A percentile compares a stretch with the other conserved stretches of the same genome.
Evolutionary conservation across 2,888 invertebrate species (phyloP).

Genomic region (Hyposoter didymator): DNA sequence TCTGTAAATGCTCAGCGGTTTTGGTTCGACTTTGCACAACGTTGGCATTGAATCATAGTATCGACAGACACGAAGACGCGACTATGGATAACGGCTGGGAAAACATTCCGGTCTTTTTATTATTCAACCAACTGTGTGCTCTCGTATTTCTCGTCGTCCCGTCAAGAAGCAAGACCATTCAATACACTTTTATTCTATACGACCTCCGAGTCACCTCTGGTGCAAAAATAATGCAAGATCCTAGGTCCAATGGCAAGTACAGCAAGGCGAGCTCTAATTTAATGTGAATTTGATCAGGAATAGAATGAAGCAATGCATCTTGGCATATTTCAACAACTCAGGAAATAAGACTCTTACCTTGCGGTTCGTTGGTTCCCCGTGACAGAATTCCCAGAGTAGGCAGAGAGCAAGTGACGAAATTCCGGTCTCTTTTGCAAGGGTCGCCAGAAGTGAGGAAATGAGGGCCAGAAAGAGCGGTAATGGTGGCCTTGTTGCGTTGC

Average conservation of each 20-base stretch:
- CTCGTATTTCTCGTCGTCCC: slow-evolving; percentile 18
- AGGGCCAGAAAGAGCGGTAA: slow-evolving; percentile 80
- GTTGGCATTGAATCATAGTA: slow-evolving; percentile 51
- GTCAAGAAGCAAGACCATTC: slow-evolving; percentile 9
- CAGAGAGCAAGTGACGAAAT: slow-evolving; percentile 96
- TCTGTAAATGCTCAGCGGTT: slow-evolving; percentile 11
- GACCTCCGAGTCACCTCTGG: not conserved
- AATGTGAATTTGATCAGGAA: not conserved
- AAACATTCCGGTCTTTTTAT: slow-evolving; percentile 32
- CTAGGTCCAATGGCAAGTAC: not conserved
- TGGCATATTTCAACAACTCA: not conserved
- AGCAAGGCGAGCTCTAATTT: not conserved
- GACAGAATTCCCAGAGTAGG: slow-evolving; percentile 92
- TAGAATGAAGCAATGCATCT: not conserved
- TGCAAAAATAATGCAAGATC: not conserved
- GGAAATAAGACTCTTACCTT: slow-evolving; percentile 76
- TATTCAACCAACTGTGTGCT: slow-evolving; percentile 7
- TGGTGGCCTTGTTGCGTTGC: slow-evolving; percentile 79
- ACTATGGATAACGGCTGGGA: slow-evolving; percentile 34
- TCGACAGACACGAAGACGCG: slow-evolving; percentile 33
- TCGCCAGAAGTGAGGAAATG: slow-evolving; percentile 90
- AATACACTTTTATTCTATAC: slow-evolving; percentile 29
- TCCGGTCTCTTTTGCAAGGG: slow-evolving; percentile 98
- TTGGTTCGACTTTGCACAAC: slow-evolving; percentile 44
- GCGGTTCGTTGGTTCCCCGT: slow-evolving; percentile 79